Evolutionary conservation across 2,888 invertebrate species (phyloP).

Genomic region (Lasiommata megera): DNA sequence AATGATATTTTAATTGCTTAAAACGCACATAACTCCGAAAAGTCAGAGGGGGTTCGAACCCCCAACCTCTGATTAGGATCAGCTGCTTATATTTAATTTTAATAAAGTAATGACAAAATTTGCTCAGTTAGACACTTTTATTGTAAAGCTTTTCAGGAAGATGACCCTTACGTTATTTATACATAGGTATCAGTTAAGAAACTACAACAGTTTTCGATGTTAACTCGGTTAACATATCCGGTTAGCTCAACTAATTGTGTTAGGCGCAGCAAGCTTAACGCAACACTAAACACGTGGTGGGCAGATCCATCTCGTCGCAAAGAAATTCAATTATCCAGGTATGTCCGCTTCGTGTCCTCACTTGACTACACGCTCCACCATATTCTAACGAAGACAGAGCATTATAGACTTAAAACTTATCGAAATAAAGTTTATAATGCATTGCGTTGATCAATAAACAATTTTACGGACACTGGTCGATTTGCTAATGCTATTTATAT

Average conservation of each 20-base stretch:
- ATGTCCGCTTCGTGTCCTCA: slow-evolving; percentile 50
- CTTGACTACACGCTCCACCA: slow-evolving; percentile 16
- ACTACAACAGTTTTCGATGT: not conserved
- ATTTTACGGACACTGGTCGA: slow-evolving; percentile 14
- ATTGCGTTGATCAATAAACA: not conserved
- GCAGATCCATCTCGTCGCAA: slow-evolving; percentile 45
- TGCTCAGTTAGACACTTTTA: no score
- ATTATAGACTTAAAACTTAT: not conserved
- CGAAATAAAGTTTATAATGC: slow-evolving; percentile 7
- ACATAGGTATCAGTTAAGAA: no score
- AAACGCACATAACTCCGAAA: no score
- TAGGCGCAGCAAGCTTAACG: slow-evolving; percentile 30
- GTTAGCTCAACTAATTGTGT: slow-evolving; percentile 2
- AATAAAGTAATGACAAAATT: no score
- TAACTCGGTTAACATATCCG: not conserved
- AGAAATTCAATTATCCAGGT: slow-evolving; percentile 65
- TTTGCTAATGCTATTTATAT: slow-evolving; percentile 12
- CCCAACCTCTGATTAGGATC: no score
- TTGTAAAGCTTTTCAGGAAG: no score
- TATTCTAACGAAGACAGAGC: not conserved
- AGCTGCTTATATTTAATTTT: no score
- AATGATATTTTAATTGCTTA: no score
- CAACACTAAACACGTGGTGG: slow-evolving; percentile 50
- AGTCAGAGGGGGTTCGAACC: no score
- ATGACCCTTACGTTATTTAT: no score